A percentile compares a stretch with the other conserved stretches of the same genome.
Evolutionary conservation across 1,140 invertebrate genomes (phyloP).

Genomic region (Tetragonula clypearis): DNA sequence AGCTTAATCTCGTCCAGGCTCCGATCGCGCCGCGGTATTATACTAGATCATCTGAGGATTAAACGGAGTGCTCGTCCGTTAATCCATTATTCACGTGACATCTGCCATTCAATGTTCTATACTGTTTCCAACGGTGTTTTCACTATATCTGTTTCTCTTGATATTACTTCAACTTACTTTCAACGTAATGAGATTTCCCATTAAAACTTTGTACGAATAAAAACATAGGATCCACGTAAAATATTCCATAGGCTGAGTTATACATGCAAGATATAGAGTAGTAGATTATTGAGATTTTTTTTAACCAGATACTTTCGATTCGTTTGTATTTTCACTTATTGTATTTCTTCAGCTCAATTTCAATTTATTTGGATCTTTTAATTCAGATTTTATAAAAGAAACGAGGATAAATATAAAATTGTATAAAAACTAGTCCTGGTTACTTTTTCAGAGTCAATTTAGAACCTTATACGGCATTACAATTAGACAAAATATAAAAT

Average conservation of each 20-base stretch:
- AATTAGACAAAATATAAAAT: no score
- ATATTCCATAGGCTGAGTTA: neutral
- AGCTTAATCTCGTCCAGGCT: constrained; percentile 56
- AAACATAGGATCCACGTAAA: neutral
- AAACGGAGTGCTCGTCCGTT: constrained; percentile 55
- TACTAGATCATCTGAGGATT: constrained; percentile 70
- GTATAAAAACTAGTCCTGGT: no score
- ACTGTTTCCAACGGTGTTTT: neutral
- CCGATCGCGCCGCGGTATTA: constrained; percentile 60
- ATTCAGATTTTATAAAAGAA: no score
- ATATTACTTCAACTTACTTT: neutral
- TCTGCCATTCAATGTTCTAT: constrained; percentile 46
- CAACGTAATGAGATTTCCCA: neutral
- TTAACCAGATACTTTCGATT: no score
- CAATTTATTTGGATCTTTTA: no score
- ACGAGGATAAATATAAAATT: no score
- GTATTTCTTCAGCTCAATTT: no score
- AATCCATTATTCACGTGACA: constrained; percentile 57
- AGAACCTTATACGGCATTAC: no score
- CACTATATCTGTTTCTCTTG: neutral
- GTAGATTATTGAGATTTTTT: no score
- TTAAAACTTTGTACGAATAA: neutral
- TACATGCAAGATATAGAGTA: no score
- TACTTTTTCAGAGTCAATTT: no score
- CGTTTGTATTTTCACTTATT: no score